Evolutionary conservation across 2,797 vertebrate genomes (phyloP).

Genomic region (Lophius americanus): DNA sequence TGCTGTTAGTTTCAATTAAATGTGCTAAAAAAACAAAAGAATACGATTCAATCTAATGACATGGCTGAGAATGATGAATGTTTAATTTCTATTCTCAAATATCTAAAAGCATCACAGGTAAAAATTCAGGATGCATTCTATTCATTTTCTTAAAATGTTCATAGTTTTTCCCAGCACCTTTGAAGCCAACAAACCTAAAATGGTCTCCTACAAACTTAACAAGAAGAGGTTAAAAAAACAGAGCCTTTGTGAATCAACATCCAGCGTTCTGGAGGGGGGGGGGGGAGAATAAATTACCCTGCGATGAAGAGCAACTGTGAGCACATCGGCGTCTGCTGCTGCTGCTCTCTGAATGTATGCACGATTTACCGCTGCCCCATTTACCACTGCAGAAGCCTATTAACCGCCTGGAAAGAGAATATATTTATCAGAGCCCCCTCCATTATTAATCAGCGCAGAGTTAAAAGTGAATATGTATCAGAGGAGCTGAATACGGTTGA

Average conservation of each 20-base stretch:
- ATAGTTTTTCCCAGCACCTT: conserved; percentile 35
- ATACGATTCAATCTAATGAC: conserved; percentile 10
- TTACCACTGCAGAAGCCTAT: conserved; percentile 70
- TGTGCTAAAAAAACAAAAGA: not conserved
- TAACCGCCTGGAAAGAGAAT: conserved; percentile 75
- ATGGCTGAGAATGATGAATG: not conserved
- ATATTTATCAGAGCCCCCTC: conserved; percentile 74
- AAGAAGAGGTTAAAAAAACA: conserved; percentile 34
- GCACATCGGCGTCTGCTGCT: conserved; percentile 12
- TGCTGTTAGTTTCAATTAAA: not conserved
- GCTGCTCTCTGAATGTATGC: conserved; percentile 30
- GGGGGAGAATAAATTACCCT: conserved; percentile 34
- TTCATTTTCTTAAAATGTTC: conserved; percentile 30
- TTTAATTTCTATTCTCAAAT: not conserved
- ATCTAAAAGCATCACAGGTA: conserved; percentile 20
- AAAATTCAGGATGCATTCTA: conserved; percentile 21
- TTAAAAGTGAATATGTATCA: conserved; percentile 81
- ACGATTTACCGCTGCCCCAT: conserved; percentile 62
- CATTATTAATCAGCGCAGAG: conserved; percentile 79
- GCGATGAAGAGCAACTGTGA: conserved; percentile 30
- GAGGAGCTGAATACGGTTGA: conserved; percentile 70
- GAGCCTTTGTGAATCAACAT: conserved; percentile 32
- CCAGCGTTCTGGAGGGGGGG: conserved; percentile 10
- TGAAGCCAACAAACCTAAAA: conserved; percentile 36
- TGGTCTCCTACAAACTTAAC: conserved; percentile 23